phyloP scores from a whole-genome alignment of 2,113 vertebrate genomes.

The Pungitius pungitius region DNA sequence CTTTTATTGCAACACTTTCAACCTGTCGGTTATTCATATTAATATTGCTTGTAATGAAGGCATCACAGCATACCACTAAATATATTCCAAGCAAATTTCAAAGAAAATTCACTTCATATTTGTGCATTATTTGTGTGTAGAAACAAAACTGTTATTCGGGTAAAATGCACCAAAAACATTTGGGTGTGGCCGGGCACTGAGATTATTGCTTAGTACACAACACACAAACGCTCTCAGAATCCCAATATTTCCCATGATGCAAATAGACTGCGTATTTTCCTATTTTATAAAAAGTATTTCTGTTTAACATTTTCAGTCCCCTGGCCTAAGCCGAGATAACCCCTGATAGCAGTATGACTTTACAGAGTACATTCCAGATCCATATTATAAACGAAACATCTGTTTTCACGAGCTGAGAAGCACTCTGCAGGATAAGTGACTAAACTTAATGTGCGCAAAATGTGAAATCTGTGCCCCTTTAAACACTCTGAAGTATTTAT shows the following conservation, averaged over 20 bases:
- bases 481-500: slow-evolving; percentile 20
- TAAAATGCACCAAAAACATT: neutral
- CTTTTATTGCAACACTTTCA: neutral
- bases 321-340: neutral
- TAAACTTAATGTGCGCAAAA: slow-evolving; percentile 23
- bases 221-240: neutral
- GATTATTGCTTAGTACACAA: neutral
- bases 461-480: slow-evolving; percentile 34
- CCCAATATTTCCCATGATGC: neutral
- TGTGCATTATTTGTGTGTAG: neutral
- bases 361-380: slow-evolving; percentile 17
- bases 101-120: neutral
- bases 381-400: slow-evolving; percentile 39
- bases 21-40: too few relatives aligned
- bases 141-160: neutral
- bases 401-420: slow-evolving; percentile 24
- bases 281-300: neutral
- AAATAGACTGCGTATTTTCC: neutral
- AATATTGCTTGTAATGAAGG: too few relatives aligned
- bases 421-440: slow-evolving; percentile 21
- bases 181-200: neutral
- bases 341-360: slow-evolving; percentile 23
- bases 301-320: slow-evolving; percentile 10
- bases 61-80: too few relatives aligned
- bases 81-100: neutral